Base-by-base conservation (phyloP, 2,888 invertebrate genomes). In the Cataglyphis albicans region DNA sequence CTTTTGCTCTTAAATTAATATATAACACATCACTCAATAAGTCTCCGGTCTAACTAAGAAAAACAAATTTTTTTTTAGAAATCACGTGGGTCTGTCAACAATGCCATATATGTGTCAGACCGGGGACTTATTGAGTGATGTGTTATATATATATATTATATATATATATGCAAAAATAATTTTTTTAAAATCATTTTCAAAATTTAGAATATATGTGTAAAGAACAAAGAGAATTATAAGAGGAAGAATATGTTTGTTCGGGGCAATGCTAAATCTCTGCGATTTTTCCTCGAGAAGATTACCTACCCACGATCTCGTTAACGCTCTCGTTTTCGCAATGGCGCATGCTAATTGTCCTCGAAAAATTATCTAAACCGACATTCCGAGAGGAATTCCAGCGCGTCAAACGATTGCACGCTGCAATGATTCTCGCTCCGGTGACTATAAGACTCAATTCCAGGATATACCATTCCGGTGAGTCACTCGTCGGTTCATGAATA, bases 401-500 rank as follows among this genome's bases (percentile, higher is more conserved):
- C n/a, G n/a, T 25, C 52, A 25, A 38, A 75, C n/a, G 55, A 65
- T 52, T 12, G 44, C 18, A 52, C 25, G 78, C 48, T 35, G 59
- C 78, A 72, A 72, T 48, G 44, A 25, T 76, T 76, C 25, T 57
- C 55, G 72, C 21, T 32, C 59, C 78, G 44, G 78, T 80, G 55
- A 44, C 81, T 74, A 80, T 74, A 80, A 81, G 73, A 73, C 52
- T 65, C 65, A 25, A 84, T 85, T 81, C 78, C 78, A 85, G 81
- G 85, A 84, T 84, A 85, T 76, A 83, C 85, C 86, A 87, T 88
- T 84, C 85, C 81, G 61, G 78, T 87, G 87, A 88, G 84, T 88
- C 85, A 85, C 15, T 32, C 72, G 7, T 32, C 72, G 7, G 18
- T 67, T 81, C 84, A 88, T 88, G 84, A 87, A 88, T 88, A 88